A percentile compares a stretch with the other conserved stretches of the same genome.
Conservation (phyloP, 1,140 invertebrate species). For the Zelostemma sp. region DNA sequence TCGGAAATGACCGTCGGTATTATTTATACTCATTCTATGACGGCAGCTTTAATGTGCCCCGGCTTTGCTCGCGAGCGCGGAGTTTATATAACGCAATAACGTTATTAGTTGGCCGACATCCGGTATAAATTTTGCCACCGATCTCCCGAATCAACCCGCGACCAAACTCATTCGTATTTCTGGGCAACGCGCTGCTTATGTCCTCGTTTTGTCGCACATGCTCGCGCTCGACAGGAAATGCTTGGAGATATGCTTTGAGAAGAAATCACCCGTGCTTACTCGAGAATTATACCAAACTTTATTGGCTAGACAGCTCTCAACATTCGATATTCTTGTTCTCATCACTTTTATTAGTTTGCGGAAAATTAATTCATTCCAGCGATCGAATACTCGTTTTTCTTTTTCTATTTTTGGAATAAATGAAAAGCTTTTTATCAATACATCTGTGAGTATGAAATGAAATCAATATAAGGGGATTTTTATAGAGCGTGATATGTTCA, state of each 20-base stretch:
- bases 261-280: conserved; percentile 16
- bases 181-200: conserved; percentile 32
- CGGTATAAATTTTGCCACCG: conserved; percentile 63
- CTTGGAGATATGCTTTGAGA: conserved; percentile 25
- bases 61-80: conserved; percentile 38
- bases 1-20: conserved; percentile 65
- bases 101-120: conserved; percentile 66
- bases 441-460: too few relatives aligned
- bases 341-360: too few relatives aligned
- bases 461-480: too few relatives aligned
- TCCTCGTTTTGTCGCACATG: conserved; percentile 24
- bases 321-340: too few relatives aligned
- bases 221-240: conserved; percentile 23
- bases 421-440: too few relatives aligned
- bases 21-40: conserved; percentile 62
- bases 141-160: conserved; percentile 31
- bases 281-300: too few relatives aligned
- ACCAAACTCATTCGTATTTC: conserved; percentile 41
- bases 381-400: too few relatives aligned
- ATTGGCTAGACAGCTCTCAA: too few relatives aligned
- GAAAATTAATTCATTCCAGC: not conserved
- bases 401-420: too few relatives aligned
- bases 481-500: too few relatives aligned
- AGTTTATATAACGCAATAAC: conserved; percentile 67
- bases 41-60: conserved; percentile 58